Percentiles rank a stretch among this genome's conserved stretches.
Conservation (phyloP, 30 jellyfish, hydroid and myxozoan species). For the Turritopsis rubra region DNA sequence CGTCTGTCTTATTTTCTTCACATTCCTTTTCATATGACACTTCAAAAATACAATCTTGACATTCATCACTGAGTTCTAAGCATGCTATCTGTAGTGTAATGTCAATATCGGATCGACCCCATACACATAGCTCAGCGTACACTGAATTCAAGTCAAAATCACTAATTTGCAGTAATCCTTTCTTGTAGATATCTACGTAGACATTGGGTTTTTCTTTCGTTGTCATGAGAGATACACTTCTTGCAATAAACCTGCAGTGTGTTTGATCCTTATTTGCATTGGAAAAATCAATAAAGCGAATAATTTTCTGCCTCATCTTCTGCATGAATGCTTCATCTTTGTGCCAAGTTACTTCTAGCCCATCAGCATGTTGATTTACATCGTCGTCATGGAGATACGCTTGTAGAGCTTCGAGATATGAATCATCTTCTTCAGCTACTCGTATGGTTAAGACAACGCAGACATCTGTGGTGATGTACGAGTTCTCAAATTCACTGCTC, state of each 20-base stretch:
- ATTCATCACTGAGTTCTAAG: background rate
- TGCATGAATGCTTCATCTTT: background rate
- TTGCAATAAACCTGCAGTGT: background rate
- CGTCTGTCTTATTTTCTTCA: background rate
- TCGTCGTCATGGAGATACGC: background rate
- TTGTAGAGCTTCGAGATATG: background rate
- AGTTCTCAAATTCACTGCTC: background rate
- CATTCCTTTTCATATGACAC: background rate
- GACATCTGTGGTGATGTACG: background rate
- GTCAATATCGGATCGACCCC: background rate
- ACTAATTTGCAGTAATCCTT: background rate
- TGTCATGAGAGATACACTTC: background rate
- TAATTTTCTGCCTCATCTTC: background rate
- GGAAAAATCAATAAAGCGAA: background rate
- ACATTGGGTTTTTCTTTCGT: background rate
- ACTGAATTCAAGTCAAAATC: background rate
- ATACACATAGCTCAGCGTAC: background rate
- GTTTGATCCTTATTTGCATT: conserved; percentile 5
- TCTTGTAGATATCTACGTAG: background rate
- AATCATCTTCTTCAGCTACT: conserved; percentile 5
- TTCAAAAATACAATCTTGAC: background rate
- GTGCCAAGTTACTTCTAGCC: background rate
- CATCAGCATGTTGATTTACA: background rate
- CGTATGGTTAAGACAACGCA: background rate
- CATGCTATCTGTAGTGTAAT: background rate